Percentiles rank a stretch among this genome's conserved stretches.
Evolutionary conservation across 2,113 vertebrate genomes (phyloP).

Genomic region (Stigmatopora argus): DNA sequence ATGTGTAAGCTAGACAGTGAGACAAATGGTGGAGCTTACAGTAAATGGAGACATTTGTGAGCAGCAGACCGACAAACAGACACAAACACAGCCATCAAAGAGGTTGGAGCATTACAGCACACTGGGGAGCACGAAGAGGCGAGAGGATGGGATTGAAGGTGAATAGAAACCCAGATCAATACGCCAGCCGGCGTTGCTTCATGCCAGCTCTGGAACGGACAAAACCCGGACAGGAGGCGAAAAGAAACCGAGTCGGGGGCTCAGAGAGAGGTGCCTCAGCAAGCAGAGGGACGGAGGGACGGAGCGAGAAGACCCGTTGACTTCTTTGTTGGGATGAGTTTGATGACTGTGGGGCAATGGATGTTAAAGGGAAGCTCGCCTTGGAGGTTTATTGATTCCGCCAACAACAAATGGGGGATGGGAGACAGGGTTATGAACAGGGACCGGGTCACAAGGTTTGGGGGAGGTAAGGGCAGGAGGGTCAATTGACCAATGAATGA

Average conservation of each 20-base stretch:
- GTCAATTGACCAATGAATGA: slow-evolving; percentile 23
- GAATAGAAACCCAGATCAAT: slow-evolving; percentile 70
- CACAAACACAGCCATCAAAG: slow-evolving; percentile 62
- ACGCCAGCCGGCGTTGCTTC: slow-evolving; percentile 48
- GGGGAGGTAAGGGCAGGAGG: slow-evolving; percentile 2
- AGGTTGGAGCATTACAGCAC: slow-evolving; percentile 58
- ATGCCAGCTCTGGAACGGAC: slow-evolving; percentile 32
- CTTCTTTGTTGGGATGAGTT: slow-evolving; percentile 21
- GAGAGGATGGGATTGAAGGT: slow-evolving; percentile 48
- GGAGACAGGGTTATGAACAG: slow-evolving; percentile 3
- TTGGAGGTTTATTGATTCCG: slow-evolving; percentile 39
- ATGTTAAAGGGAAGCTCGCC: slow-evolving; percentile 23
- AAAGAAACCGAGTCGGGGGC: slow-evolving; percentile 59
- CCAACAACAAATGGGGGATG: slow-evolving; percentile 22
- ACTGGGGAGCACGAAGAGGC: slow-evolving; percentile 50
- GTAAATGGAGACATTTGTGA: slow-evolving; percentile 66
- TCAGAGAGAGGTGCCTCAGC: slow-evolving; percentile 31
- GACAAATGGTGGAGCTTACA: slow-evolving; percentile 49
- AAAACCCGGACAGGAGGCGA: slow-evolving; percentile 12
- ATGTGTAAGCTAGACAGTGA: slow-evolving; percentile 8
- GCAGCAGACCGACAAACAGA: slow-evolving; percentile 47
- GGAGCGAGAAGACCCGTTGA: slow-evolving; percentile 42
- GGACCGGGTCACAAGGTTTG: slow-evolving; percentile 7
- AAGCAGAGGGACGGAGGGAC: slow-evolving; percentile 14
- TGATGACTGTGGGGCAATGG: slow-evolving; percentile 7